Percentiles rank a stretch among this genome's conserved stretches.
Conservation (phyloP, 2,113 vertebrate species). For the Scomber japonicus region DNA sequence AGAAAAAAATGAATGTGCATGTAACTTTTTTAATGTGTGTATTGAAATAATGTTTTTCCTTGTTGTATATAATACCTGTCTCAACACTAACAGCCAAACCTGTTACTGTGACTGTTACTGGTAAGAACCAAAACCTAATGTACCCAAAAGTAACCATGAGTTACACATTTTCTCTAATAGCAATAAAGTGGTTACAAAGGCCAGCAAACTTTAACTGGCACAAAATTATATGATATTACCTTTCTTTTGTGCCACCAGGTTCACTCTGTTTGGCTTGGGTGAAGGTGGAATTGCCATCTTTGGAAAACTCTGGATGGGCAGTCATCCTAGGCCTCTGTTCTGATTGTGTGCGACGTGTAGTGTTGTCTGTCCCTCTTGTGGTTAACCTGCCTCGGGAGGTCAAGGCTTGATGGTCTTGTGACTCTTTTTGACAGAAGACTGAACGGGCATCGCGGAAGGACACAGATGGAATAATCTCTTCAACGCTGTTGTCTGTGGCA, state of each 20-base stretch:
- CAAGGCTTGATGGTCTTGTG: slow-evolving; percentile 60
- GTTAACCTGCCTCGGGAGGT: slow-evolving; percentile 64
- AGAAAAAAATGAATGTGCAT: not conserved
- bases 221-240: slow-evolving; percentile 17
- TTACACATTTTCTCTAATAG: too few species aligned
- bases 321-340: slow-evolving; percentile 70
- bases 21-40: not conserved
- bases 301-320: slow-evolving; percentile 42
- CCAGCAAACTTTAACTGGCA: not conserved
- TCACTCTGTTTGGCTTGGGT: slow-evolving; percentile 1
- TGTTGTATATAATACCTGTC: not conserved
- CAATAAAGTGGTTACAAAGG: too few species aligned
- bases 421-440: slow-evolving; percentile 86
- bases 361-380: slow-evolving; percentile 79
- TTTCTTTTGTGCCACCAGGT: slow-evolving; percentile 1
- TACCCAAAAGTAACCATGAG: too few species aligned
- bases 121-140: too few species aligned
- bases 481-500: slow-evolving; percentile 46
- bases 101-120: not conserved
- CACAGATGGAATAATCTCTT: slow-evolving; percentile 73
- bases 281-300: slow-evolving; percentile 33
- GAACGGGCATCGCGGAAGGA: slow-evolving; percentile 83
- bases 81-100: not conserved
- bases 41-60: not conserved
- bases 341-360: slow-evolving; percentile 83